Percentiles rank a stretch among this genome's conserved stretches.
Evolutionary conservation across 2,113 vertebrate species (phyloP).

Genomic region (Paramormyrops kingsleyae): DNA sequence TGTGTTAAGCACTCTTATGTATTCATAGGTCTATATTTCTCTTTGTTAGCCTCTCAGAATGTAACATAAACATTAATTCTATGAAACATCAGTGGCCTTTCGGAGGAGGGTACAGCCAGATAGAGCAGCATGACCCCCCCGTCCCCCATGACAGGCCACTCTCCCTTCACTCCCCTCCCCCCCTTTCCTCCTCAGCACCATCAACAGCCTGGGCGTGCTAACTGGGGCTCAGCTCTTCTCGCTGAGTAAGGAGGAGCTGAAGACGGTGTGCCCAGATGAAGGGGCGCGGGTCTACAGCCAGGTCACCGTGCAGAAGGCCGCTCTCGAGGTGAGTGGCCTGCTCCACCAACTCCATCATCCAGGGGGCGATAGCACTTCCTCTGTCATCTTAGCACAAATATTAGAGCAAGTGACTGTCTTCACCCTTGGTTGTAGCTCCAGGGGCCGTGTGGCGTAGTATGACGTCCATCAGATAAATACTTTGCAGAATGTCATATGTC

Average conservation of each 20-base stretch:
- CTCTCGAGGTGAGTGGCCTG: conserved; percentile 73
- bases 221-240: conserved; percentile 94
- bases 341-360: neutral
- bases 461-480: neutral
- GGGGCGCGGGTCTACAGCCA: conserved; percentile 87
- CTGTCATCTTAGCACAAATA: neutral
- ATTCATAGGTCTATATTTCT: neutral
- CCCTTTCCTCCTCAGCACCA: conserved; percentile 61
- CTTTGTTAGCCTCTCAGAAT: neutral
- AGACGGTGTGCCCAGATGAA: conserved; percentile 82
- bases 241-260: conserved; percentile 92
- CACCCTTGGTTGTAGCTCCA: too few species aligned
- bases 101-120: neutral
- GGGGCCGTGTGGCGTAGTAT: too few species aligned
- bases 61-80: neutral
- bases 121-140: neutral
- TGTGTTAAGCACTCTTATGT: neutral
- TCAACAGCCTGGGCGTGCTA: conserved; percentile 85
- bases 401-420: too few species aligned
- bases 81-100: neutral
- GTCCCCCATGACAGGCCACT: neutral
- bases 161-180: neutral
- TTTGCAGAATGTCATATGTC: neutral
- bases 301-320: conserved; percentile 86
- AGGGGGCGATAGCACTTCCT: neutral